Conservation (phyloP, 2,888 invertebrate genomes). For the Phanerotoma sp. region DNA sequence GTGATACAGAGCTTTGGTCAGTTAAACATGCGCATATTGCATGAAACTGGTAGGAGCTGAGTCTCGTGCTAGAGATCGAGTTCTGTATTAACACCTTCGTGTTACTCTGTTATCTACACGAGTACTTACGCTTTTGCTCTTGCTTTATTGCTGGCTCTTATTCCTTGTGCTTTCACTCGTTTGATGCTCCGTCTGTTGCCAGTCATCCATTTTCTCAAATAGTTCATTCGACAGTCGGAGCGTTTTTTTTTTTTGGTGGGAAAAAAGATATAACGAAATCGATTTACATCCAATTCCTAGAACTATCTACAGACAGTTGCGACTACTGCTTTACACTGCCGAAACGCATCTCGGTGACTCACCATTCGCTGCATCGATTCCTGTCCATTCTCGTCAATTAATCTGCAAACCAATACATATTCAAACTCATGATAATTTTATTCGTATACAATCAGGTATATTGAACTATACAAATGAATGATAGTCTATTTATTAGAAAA, state of each 20-base stretch:
- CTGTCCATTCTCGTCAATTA: constrained; percentile 13
- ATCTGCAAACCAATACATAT: not conserved
- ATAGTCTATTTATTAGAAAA: no score
- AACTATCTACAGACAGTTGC: constrained; percentile 24
- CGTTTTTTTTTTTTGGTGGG: constrained; percentile 49
- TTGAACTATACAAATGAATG: no score
- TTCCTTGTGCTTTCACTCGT: constrained; percentile 2
- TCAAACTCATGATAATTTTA: not conserved
- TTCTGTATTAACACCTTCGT: constrained; percentile 57
- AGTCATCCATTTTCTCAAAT: constrained; percentile 33
- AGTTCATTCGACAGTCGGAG: constrained; percentile 47
- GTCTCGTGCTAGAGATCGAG: constrained; percentile 48
- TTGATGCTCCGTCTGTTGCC: constrained; percentile 4
- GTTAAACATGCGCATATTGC: constrained; percentile 59
- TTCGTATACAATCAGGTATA: no score
- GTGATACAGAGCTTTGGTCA: constrained; percentile 52
- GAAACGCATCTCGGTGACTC: constrained; percentile 31
- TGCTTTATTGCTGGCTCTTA: constrained; percentile 3
- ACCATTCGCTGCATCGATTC: constrained; percentile 28
- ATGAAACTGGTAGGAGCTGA: constrained; percentile 55
- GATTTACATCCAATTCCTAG: constrained; percentile 38
- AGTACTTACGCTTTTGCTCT: constrained; percentile 27
- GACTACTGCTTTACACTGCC: constrained; percentile 14
- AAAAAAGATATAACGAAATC: constrained; percentile 42
- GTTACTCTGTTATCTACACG: constrained; percentile 32